Conservation (phyloP, 2,113 vertebrate genomes). For the Misgurnus mizolepis region DNA sequence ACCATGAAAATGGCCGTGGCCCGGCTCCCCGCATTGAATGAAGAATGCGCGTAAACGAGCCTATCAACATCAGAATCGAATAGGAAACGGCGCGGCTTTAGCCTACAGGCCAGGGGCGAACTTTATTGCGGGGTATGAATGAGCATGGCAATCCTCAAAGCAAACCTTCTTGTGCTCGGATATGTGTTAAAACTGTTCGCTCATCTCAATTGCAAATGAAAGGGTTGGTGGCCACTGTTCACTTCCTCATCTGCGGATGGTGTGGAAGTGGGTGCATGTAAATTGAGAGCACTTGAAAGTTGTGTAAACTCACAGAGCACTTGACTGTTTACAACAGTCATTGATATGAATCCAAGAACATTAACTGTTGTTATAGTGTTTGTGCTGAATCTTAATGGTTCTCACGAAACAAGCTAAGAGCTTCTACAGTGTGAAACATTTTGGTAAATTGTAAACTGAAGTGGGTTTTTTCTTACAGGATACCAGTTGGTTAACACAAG, state of each 20-base stretch:
- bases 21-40: constrained; percentile 60
- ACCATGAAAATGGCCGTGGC: constrained; percentile 78
- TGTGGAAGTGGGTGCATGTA: constrained; percentile 5
- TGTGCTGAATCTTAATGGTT: background rate
- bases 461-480: background rate
- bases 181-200: constrained; percentile 62
- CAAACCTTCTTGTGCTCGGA: constrained; percentile 63
- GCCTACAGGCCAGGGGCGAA: constrained; percentile 55
- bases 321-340: constrained; percentile 8
- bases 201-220: constrained; percentile 75
- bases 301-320: background rate
- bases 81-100: constrained; percentile 76
- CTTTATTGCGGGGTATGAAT: constrained; percentile 48
- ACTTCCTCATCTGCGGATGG: constrained; percentile 65
- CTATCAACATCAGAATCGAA: constrained; percentile 80
- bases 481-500: background rate
- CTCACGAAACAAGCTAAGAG: background rate
- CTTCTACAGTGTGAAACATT: background rate
- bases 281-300: constrained; percentile 15
- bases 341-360: background rate
- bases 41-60: constrained; percentile 72
- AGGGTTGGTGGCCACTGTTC: constrained; percentile 61
- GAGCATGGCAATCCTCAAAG: constrained; percentile 67
- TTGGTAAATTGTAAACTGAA: background rate
- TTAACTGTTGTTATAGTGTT: background rate